These are phyloP conservation scores for Diaperis boleti DNA, from an alignment of 2,888 invertebrate genomes.

Conservation along the genomic window DNA sequence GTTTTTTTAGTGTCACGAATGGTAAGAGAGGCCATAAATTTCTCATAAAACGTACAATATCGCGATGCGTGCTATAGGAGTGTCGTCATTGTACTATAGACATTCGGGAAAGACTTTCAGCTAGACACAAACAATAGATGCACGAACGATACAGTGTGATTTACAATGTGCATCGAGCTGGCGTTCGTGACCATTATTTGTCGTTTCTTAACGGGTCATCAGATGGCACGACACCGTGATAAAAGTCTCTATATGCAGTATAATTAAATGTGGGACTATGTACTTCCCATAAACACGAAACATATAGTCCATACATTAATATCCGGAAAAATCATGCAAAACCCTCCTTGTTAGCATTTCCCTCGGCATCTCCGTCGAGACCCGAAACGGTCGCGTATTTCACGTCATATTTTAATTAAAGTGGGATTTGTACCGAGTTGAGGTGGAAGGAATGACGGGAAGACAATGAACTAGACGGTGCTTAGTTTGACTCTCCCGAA, in stretches of 20 bases:
- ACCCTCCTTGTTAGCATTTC: slow-evolving; percentile 37
- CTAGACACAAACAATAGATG: slow-evolving; percentile 51
- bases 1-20: background rate
- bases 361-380: slow-evolving; percentile 12
- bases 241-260: slow-evolving; percentile 2
- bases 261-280: slow-evolving; percentile 24
- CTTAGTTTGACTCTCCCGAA: slow-evolving; percentile 40
- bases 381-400: slow-evolving; percentile 47
- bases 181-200: slow-evolving; percentile 51
- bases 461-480: slow-evolving; percentile 47
- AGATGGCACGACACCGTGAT: slow-evolving; percentile 21
- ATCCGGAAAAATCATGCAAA: too few relatives aligned
- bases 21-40: slow-evolving; percentile 48
- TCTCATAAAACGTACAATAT: slow-evolving; percentile 46
- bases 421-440: slow-evolving; percentile 47
- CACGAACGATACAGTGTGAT: slow-evolving; percentile 53
- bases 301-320: too few relatives aligned
- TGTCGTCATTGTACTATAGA: slow-evolving; percentile 47
- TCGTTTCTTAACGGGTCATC: slow-evolving; percentile 30
- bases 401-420: slow-evolving; percentile 56
- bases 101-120: slow-evolving; percentile 51
- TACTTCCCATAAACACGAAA: slow-evolving; percentile 6
- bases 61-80: slow-evolving; percentile 47
- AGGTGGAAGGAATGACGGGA: slow-evolving; percentile 37
- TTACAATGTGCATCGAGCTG: slow-evolving; percentile 46